These are phyloP conservation scores for Dicyrtoma fusca DNA, from an alignment of 2,888 invertebrate genomes.

Conservation along the genomic window DNA sequence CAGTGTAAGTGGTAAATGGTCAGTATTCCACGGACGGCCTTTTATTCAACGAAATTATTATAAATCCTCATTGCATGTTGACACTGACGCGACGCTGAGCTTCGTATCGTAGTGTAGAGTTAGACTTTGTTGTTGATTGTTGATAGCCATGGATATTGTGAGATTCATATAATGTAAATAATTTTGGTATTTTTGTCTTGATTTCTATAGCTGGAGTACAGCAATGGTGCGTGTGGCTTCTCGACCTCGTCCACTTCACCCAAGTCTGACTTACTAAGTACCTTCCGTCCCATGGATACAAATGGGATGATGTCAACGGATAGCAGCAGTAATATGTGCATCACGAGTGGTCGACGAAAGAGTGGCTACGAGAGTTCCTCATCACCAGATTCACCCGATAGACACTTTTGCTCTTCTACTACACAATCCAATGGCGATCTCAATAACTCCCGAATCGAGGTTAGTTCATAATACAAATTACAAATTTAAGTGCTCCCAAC, in stretches of 20 bases:
- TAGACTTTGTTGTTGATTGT: background rate
- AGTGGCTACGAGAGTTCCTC: constrained; percentile 60
- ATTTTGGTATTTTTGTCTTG: background rate
- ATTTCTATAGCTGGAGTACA: constrained; percentile 51
- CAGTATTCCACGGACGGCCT: too few species aligned
- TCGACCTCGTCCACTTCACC: constrained; percentile 47
- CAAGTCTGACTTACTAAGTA: constrained; percentile 49
- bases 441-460: constrained; percentile 63
- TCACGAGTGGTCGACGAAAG: constrained; percentile 45
- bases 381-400: constrained; percentile 79
- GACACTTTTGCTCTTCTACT: constrained; percentile 88
- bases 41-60: too few species aligned
- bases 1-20: too few species aligned
- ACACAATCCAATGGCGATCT: constrained; percentile 71
- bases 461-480: constrained; percentile 52
- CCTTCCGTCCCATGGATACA: constrained; percentile 43
- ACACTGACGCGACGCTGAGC: too few species aligned
- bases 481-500: background rate
- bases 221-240: constrained; percentile 52
- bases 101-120: too few species aligned
- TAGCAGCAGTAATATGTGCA: constrained; percentile 30
- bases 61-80: too few species aligned
- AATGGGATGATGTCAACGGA: constrained; percentile 38
- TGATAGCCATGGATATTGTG: too few species aligned
- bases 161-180: too few species aligned